These are phyloP conservation scores for Sinocyclocheilus anshuiensis DNA, from an alignment of 2,113 vertebrate species.

Conservation along the genomic window DNA sequence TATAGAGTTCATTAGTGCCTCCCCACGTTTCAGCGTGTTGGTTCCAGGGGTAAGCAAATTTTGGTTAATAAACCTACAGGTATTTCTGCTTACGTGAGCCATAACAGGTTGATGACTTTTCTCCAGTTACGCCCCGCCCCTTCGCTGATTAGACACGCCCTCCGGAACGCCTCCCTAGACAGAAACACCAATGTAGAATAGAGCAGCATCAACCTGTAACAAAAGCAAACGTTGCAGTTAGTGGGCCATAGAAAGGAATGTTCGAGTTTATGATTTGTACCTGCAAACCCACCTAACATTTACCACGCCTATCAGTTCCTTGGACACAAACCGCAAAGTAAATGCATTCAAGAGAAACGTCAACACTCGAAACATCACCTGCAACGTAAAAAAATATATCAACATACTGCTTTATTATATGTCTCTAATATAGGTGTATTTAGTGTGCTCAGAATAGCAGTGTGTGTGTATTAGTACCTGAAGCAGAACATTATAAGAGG, in stretches of 20 bases:
- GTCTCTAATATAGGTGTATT: neutral
- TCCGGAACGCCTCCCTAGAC: constrained; percentile 93
- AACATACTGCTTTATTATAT: neutral
- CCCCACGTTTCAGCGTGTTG: no score
- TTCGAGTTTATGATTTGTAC: neutral
- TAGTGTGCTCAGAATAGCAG: neutral
- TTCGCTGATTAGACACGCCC: constrained; percentile 87
- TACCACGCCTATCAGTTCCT: constrained; percentile 90
- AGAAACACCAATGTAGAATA: constrained; percentile 92
- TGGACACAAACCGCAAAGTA: constrained; percentile 89
- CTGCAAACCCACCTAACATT: constrained; percentile 84
- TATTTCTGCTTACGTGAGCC: constrained; percentile 86
- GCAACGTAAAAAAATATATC: constrained; percentile 41
- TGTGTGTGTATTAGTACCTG: constrained; percentile 65
- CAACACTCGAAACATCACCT: constrained; percentile 89
- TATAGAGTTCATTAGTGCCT: no score
- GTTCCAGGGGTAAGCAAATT: no score
- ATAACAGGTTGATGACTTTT: constrained; percentile 89
- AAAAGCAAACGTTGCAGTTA: constrained; percentile 26
- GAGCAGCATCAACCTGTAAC: constrained; percentile 85
- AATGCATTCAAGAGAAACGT: constrained; percentile 93
- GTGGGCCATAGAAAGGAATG: neutral
- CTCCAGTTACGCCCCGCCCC: constrained; percentile 83
- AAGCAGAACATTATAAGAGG: constrained; percentile 76
- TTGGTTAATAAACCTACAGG: neutral